Base-by-base conservation (phyloP, 2,797 vertebrate genomes). In the Benthosema pterotum region DNA sequence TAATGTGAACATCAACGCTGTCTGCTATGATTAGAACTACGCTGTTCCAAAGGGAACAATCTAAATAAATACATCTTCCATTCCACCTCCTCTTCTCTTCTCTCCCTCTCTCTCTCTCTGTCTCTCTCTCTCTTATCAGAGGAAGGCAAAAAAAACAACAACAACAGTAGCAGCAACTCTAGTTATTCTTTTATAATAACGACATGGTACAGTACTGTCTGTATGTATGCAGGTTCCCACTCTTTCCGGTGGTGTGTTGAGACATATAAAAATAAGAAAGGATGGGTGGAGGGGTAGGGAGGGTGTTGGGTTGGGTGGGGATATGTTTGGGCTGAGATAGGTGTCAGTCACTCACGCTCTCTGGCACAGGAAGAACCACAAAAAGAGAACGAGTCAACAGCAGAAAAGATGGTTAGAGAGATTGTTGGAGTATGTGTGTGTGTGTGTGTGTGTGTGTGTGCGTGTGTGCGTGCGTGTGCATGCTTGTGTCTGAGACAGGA, bases 311-410 rank as follows among this genome's bases (percentile, higher is more conserved):
- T n/a, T n/a, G n/a, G n/a, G n/a, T n/a, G n/a, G n/a, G n/a, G n/a
- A n/a, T n/a, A n/a, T n/a, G n/a, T n/a, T n/a, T 59, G 72, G 56
- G 48, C 53, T 72, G 55, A 74, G 52, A 58, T 50, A 65, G 73
- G 70, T 66, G 74, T 78, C 75, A 82, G 79, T 86, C 80, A 84
- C 82, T 71, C 67, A 79, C 68, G 83, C 74, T 84, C 79, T 86
- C 83, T 79, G 87, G 74, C 78, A 66, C 58, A 67, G 72, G 61
- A 76, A 67, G 57, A 47, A 86, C 88, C 83, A 75, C 88, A 89
- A 84, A 77, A 77, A 85, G 69, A 80, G 78, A 74, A 61, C 57
- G 61, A 83, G 77, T 75, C 71, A 86, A 83, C 67, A 83, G 82
- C 72, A 80, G 69, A 84, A 25, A n/a, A 12, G 66, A 42, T 42